Evolutionary conservation across 1,140 invertebrate genomes (phyloP).

Genomic region (Pogonomyrmex californicus): DNA sequence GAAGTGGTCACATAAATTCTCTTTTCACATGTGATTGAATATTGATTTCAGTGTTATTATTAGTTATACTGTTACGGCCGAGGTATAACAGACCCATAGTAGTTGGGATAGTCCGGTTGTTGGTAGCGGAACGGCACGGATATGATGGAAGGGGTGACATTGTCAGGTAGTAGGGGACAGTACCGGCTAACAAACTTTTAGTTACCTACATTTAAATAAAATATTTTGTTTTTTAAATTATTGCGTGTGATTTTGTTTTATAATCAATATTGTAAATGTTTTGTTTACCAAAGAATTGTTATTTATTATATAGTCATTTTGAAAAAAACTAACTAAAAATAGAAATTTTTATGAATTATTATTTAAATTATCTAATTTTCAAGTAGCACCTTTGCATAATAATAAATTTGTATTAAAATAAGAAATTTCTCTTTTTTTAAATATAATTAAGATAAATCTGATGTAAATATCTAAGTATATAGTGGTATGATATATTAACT

Average conservation of each 20-base stretch:
- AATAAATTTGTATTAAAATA: neutral
- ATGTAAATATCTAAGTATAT: too few relatives aligned
- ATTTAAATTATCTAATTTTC: neutral
- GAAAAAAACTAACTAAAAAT: neutral
- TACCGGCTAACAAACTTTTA: constrained; percentile 14
- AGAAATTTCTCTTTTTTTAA: neutral
- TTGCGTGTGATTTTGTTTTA: neutral
- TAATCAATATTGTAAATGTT: neutral
- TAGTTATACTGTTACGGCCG: constrained; percentile 16
- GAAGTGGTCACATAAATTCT: neutral
- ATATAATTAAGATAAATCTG: neutral
- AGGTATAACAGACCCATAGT: constrained; percentile 42
- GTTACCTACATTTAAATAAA: neutral
- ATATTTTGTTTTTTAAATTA: neutral
- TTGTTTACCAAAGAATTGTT: neutral
- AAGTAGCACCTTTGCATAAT: neutral
- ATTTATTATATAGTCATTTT: neutral
- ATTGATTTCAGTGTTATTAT: neutral
- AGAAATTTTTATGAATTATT: too few relatives aligned
- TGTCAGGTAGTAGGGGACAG: constrained; percentile 32
- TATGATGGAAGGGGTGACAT: constrained; percentile 5
- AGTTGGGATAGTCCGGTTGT: constrained; percentile 33
- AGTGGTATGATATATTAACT: neutral
- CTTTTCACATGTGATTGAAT: neutral
- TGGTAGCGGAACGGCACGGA: neutral